Evolutionary conservation across 23 tunicate species (phyloP), one percentile per base, ranked within the genome.

Genomic region (Phallusia fumigata): DNA sequence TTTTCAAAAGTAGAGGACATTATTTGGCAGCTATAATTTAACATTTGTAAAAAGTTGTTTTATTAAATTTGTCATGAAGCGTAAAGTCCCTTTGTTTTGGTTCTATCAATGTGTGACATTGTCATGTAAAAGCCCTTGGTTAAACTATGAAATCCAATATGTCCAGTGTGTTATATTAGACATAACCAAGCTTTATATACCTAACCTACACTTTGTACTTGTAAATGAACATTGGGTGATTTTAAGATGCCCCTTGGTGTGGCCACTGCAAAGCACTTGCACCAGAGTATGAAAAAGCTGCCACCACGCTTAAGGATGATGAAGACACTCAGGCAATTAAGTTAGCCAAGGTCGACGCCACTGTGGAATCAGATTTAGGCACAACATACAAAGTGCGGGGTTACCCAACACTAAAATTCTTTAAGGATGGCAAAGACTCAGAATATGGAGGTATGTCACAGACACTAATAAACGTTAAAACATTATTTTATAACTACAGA

Each of bases 201-300:
- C 10, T 5, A 3, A 10, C 47, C 47, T 10, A 40, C 5, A 40
- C 10, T 40, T 40, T 3, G 5, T 3, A 40, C 47, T 40, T 40
- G 8, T 10, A 40, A 40, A 40, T 40, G 47, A 40, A 40, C 5
- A 6, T 11, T 24, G 69, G 13, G 5, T 58, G 5, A 22, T 58
- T 73, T 85, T 80, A 87, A 92, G 97, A 97, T 84, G 99, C 99
- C 52, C 99, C 99, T 64, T 97, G 99, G 99, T 97, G 99, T 84
- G 99, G 99, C 36, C 99, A 97, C 78, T 97, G 99, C 87, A 97
- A 97, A 79, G 88, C 94, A 26, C 84, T 97, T 31, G 99, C 97
- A 3, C 99, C 99, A n/a, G 99, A 97, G 69, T 97, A 92, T 80
- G 99, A 86, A 24, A 88, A 86, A 45, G 99, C 99, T 22, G 99